Evolutionary conservation across 2,113 vertebrate genomes (phyloP).

Genomic region (Urocynchramus pylzowi): DNA sequence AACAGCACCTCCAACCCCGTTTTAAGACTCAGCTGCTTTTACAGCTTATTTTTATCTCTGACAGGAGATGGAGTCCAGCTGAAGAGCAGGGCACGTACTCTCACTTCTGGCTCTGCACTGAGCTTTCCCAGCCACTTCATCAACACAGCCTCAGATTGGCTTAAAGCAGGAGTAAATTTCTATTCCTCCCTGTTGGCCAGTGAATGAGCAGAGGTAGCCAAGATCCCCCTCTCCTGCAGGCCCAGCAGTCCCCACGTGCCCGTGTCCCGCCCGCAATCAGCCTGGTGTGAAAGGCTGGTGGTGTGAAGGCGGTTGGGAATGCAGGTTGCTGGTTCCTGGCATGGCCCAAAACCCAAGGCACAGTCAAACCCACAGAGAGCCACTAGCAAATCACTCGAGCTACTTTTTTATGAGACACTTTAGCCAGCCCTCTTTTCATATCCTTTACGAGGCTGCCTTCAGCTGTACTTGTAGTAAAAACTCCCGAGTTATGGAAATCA

Average conservation of each 20-base stretch:
- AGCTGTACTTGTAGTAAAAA: slow-evolving; percentile 53
- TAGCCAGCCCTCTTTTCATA: slow-evolving; percentile 54
- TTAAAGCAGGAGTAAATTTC: not conserved
- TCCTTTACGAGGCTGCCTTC: slow-evolving; percentile 53
- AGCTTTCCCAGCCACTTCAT: slow-evolving; percentile 31
- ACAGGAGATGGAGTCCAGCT: not conserved
- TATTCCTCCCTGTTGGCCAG: not conserved
- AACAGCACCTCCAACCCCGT: not conserved
- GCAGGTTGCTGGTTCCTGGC: not conserved
- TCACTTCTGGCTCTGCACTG: not conserved
- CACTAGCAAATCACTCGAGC: slow-evolving; percentile 25
- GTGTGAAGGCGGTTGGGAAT: not conserved
- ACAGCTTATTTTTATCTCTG: slow-evolving; percentile 7
- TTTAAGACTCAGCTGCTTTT: not conserved
- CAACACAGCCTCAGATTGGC: slow-evolving; percentile 6
- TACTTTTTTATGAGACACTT: slow-evolving; percentile 64
- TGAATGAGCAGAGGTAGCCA: not conserved
- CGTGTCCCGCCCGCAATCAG: not conserved
- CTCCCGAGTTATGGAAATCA: slow-evolving; percentile 72
- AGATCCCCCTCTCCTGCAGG: not conserved
- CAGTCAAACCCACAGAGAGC: slow-evolving; percentile 34
- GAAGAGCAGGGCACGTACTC: not conserved
- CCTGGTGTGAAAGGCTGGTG: not conserved
- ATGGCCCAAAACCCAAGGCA: not conserved
- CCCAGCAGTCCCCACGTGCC: not conserved